Percentiles rank a stretch among this genome's conserved stretches.
phyloP scores from a whole-genome alignment of 2,113 vertebrate species.

The Crotophaga sulcirostris region DNA sequence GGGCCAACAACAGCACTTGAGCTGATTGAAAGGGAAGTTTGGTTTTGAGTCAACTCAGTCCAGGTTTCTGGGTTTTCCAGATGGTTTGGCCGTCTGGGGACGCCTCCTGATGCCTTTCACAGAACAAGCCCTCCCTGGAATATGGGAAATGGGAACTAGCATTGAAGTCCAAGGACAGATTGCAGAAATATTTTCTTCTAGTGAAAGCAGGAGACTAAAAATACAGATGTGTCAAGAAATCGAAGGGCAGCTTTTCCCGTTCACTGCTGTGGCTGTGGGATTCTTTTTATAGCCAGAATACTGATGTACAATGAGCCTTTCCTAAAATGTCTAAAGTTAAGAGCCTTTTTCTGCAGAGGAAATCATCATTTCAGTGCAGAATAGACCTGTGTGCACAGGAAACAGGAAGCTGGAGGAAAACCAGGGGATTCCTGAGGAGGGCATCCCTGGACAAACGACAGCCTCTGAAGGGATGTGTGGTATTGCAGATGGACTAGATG shows the following conservation, averaged over 20 bases:
- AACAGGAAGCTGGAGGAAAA: background rate
- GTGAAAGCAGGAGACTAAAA: background rate
- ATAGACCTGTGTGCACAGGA: accelerated
- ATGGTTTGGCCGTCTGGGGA: slow-evolving; percentile 27
- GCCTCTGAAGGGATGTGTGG: background rate
- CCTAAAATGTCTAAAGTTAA: background rate
- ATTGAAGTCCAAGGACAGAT: background rate
- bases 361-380: background rate
- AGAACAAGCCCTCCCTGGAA: background rate
- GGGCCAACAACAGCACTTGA: accelerated
- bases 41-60: background rate
- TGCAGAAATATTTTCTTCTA: background rate
- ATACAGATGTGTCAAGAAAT: slow-evolving; percentile 25
- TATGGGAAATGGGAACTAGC: background rate
- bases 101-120: slow-evolving; percentile 34
- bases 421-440: background rate
- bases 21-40: background rate
- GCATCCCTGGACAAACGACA: background rate
- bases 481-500: background rate
- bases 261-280: accelerated
- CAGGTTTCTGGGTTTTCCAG: slow-evolving; percentile 33
- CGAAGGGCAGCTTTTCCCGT: background rate
- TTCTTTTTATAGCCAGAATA: background rate
- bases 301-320: background rate
- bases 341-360: background rate